Base-by-base conservation (phyloP, 2,113 vertebrate genomes). In the Percopsis transmontana region DNA sequence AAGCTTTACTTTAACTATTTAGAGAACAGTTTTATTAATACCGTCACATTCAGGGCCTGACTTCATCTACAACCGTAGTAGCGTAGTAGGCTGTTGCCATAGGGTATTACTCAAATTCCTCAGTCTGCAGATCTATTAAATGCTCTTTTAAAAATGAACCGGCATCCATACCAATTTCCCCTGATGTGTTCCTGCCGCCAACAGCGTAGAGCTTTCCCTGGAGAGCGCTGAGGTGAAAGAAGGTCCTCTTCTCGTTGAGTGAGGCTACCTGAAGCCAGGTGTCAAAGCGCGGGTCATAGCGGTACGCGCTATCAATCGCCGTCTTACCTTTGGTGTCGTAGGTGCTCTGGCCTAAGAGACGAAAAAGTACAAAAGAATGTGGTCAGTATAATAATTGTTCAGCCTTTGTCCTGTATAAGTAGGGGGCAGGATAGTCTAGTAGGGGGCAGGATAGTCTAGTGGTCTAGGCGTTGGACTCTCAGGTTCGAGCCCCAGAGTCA, bases 311-410 rank as follows among this genome's bases (percentile, higher is more conserved):
- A 82, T 93, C 92, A 8, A 93, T 91, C 33, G 93, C 93, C 0
- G 92, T 94, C 81, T 94, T 94, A 0, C 93, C 93, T 60, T 94
- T 94, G 72, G 93, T 94, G 86, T 94, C 93, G 2, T 94, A 94
- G 1, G 92, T 94, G 69, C 91, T 92, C 79, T 94, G 93, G 39
- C 93, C 89, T 90, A 55, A 21, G 48, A 57, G 7, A 24, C 16
- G 21, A 18, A 41, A 13, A n/a, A 62, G 20, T 15, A n/a, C n/a
- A n/a, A n/a, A n/a, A n/a, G n/a, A n/a, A n/a, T n/a, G n/a, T n/a
- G n/a, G n/a, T n/a, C n/a, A n/a, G n/a, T n/a, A 33, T 33, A 33
- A 33, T 33, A 33, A 33, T 33, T 4, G 8, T 33, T 33, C 27
- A 33, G 1, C 27, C 8, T 33, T 33, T 7, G 8, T 33, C 27